These are phyloP conservation scores for Sciurus carolinensis DNA, from an alignment of 2,797 vertebrate species.

Conservation along the genomic window DNA sequence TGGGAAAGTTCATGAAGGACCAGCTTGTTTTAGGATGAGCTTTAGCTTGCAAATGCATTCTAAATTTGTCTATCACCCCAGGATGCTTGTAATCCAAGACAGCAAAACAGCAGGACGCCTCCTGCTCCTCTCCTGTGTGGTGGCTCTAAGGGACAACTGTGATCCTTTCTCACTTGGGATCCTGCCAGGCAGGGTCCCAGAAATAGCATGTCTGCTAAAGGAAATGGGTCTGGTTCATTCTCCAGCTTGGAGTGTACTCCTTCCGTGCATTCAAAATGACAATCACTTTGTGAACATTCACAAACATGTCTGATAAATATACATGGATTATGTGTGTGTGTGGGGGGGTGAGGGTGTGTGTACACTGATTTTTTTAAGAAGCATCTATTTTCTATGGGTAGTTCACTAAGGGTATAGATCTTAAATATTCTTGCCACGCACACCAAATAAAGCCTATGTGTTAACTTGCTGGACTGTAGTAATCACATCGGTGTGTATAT, in stretches of 20 bases:
- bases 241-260: neutral
- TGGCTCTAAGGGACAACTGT: neutral
- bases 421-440: neutral
- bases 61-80: slow-evolving; percentile 67
- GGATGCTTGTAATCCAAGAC: slow-evolving; percentile 44
- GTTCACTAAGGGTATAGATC: neutral
- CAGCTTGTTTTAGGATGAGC: neutral
- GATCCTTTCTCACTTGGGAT: neutral
- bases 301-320: no score
- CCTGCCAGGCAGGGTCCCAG: slow-evolving; percentile 42
- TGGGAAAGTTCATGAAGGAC: slow-evolving; percentile 53
- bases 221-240: neutral
- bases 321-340: no score
- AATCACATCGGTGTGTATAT: neutral
- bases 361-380: neutral
- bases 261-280: neutral
- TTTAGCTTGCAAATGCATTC: slow-evolving; percentile 18
- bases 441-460: neutral
- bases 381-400: no score
- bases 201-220: neutral
- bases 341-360: no score
- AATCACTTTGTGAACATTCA: neutral
- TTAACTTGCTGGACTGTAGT: neutral
- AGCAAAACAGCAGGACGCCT: slow-evolving; percentile 40
- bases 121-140: neutral